phyloP scores from a whole-genome alignment of 2,797 vertebrate species.

The Cottoperca gobio region DNA sequence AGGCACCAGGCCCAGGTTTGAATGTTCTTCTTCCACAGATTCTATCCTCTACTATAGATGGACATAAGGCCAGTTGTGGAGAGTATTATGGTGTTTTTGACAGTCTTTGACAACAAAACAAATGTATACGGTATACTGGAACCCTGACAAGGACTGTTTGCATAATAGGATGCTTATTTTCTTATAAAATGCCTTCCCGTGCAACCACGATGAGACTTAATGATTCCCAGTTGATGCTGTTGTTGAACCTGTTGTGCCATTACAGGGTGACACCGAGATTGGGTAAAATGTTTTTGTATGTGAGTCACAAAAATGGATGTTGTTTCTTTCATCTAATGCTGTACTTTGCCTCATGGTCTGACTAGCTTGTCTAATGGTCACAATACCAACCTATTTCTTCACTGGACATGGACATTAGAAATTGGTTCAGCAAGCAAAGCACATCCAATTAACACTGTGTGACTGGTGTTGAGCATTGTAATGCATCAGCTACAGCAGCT shows the following conservation, averaged over 20 bases:
- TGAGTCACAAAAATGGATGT: neutral
- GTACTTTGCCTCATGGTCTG: neutral
- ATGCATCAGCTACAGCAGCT: conserved; percentile 6
- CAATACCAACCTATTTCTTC: conserved; percentile 9
- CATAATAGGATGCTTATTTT: neutral
- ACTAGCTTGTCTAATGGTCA: conserved; percentile 1
- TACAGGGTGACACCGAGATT: neutral
- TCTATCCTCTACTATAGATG: neutral
- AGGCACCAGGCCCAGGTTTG: neutral
- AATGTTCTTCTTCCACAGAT: neutral
- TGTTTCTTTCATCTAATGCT: neutral
- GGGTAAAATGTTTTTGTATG: neutral
- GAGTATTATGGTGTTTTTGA: neutral
- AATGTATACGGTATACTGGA: neutral
- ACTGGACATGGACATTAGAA: neutral
- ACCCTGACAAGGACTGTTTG: neutral
- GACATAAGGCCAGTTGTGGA: no score
- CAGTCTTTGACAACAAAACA: neutral
- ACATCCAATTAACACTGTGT: conserved; percentile 22
- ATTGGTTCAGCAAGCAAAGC: neutral
- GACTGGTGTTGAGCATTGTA: conserved; percentile 4
- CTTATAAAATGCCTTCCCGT: conserved; percentile 5
- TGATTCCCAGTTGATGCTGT: conserved; percentile 7
- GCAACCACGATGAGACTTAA: conserved; percentile 9
- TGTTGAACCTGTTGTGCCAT: conserved; percentile 7